Conservation (phyloP, 2,888 invertebrate genomes). For the Temnothorax rugatulus region DNA sequence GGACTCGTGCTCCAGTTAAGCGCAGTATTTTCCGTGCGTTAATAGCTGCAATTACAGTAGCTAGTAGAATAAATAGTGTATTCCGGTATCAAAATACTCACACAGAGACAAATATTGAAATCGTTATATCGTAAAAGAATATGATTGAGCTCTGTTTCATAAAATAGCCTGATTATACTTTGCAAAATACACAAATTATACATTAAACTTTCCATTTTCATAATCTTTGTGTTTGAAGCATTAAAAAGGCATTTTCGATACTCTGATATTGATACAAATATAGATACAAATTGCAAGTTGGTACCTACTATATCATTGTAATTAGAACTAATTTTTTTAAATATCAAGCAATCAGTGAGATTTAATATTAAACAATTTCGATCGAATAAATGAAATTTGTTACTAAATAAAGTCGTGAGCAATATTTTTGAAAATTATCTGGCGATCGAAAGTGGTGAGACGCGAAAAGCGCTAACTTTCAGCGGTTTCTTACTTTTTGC, state of each 20-base stretch:
- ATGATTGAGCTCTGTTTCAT: neutral
- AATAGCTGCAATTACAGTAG: slow-evolving; percentile 29
- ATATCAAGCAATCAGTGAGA: neutral
- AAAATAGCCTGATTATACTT: neutral
- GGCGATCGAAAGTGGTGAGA: neutral
- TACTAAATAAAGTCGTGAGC: neutral
- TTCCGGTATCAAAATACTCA: neutral
- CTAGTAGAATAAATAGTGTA: neutral
- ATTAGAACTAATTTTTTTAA: neutral
- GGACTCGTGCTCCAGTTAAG: slow-evolving; percentile 47
- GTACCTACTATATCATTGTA: neutral
- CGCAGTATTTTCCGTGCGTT: slow-evolving; percentile 33
- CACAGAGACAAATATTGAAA: slow-evolving; percentile 3
- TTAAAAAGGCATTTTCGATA: neutral
- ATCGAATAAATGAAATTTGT: neutral
- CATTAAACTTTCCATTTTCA: neutral
- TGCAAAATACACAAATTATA: neutral
- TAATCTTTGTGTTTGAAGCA: neutral
- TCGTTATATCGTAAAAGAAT: neutral
- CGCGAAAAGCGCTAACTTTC: slow-evolving; percentile 1
- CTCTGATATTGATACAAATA: neutral
- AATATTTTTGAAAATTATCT: neutral
- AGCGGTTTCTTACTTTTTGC: slow-evolving; percentile 47
- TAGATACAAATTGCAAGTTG: neutral
- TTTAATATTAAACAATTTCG: neutral